Base-by-base conservation (phyloP, 1,140 invertebrate species). In the Drosophila rufa region DNA sequence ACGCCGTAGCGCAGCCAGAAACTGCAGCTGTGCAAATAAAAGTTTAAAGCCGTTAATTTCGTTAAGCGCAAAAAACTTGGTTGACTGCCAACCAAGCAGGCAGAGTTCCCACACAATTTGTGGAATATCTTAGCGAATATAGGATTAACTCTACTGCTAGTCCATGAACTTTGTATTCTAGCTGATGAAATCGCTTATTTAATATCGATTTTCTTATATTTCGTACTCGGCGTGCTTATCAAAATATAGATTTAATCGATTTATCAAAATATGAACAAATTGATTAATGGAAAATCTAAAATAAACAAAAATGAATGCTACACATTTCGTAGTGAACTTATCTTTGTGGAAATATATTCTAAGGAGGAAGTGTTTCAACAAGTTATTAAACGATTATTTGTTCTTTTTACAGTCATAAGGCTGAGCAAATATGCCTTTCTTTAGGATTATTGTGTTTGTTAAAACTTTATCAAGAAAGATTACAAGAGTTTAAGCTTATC, bases 1-100 rank as follows among this genome's bases (percentile, higher is more conserved):
- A 95, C 92, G n/a, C 95, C 95, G 93, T 96, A 96, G 68, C 94
- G 93, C n/a, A 96, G 73, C 96, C 96, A 96, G 48, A 96, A 93
- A 82, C 94, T 91, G 51, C 92, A 92, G 43, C 82, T 92, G 82
- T 79, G 15, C 36, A 77, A 83, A 81, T 61, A 81, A 79, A 56
- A 27, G 8, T 38, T 55, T 11, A 51, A 33, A 42, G 36, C 33
- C 45, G 22, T 73, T 43, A 19, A 25, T n/a, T 43, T 15, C 0
- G 22, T 53, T n/a, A 11, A 8, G 17, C 3, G 25, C 15, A 15
- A 40, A 19, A 57, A 50, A 25, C 27, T 33, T 42, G 43, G 25
- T 14, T 19, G 15, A 50, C 15, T 73, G 67, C 68, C 70, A 73
- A 30, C 67, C n/a, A 60, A 12, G 67, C 70, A 60, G 67, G 22